Conservation (phyloP, 1,140 invertebrate species). For the Ostrea denselamellosa region DNA sequence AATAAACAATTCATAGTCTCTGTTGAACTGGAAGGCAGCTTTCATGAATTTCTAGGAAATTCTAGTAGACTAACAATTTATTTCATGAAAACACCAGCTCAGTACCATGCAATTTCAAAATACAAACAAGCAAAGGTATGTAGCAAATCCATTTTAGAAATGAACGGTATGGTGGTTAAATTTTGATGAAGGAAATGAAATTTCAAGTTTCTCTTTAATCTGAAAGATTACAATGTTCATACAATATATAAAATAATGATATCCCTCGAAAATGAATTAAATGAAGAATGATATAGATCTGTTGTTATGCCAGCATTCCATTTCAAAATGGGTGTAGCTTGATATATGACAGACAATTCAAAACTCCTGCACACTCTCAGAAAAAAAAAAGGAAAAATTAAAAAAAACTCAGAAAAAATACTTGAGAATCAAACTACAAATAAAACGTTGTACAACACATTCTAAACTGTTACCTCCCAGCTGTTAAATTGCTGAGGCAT, state of each 20-base stretch:
- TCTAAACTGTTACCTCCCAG: neutral
- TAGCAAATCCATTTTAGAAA: constrained; percentile 29
- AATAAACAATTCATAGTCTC: too few relatives aligned
- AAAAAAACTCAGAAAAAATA: neutral
- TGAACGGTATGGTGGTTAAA: neutral
- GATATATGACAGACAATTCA: neutral
- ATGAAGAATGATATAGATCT: neutral
- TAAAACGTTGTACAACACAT: neutral
- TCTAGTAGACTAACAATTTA: neutral
- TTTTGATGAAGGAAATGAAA: neutral
- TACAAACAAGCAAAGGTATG: constrained; percentile 3
- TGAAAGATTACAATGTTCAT: neutral
- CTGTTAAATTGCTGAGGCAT: neutral
- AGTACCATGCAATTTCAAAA: neutral
- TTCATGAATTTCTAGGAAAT: neutral
- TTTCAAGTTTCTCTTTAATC: neutral
- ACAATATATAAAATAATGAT: neutral
- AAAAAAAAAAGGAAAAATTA: neutral
- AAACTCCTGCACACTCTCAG: neutral
- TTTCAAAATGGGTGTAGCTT: neutral
- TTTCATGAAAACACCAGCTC: neutral
- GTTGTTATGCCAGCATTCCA: neutral
- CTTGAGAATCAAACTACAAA: neutral
- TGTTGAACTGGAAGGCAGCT: too few relatives aligned
- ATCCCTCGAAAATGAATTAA: neutral